Evolutionary conservation across 2,797 vertebrate species (phyloP), one percentile per base, ranked within the genome.

Genomic region (Sebastiscus tertius): DNA sequence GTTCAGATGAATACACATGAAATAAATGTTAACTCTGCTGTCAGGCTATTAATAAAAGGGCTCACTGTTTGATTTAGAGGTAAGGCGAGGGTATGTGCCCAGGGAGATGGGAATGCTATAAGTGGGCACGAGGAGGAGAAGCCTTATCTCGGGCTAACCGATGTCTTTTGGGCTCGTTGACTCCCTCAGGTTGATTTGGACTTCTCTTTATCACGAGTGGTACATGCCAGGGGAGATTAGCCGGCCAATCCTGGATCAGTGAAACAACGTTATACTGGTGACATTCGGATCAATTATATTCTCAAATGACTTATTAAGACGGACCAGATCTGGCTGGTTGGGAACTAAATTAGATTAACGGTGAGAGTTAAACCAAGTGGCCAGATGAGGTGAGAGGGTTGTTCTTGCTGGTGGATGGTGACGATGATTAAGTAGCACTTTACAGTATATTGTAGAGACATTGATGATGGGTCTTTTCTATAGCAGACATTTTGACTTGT

Each of bases 11-110:
- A 95, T 93, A 93, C 94, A 93, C 90, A 87, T 93, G 91, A 93
- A 95, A 96, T 91, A 95, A 95, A 95, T 94, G 94, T 94, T 92
- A 94, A 94, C 89, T 79, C 75, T 74, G 61, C 79, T 87, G 95
- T 93, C 93, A 89, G 93, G 88, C 90, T 90, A 95, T 95, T 94
- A 94, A 95, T 95, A 95, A 92, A 91, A 89, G 34, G 58, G 70
- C 79, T 78, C 24, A 29, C 78, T 80, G 87, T 92, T 93, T 92
- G 91, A 95, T 94, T 94, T 94, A 94, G 85, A 87, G 86, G 92
- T 83, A 67, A 86, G 78, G 77, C 10, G 22, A 80, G 68, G 79
- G 20, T 78, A 79, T 77, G 70, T 87, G 73, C 77, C 81, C 77
- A 66, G 80, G 62, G 83, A 89, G 89, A 81, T 68, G 31, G 20